phyloP scores from a whole-genome alignment of 2,797 vertebrate species.

The Craterocephalus amniculus region DNA sequence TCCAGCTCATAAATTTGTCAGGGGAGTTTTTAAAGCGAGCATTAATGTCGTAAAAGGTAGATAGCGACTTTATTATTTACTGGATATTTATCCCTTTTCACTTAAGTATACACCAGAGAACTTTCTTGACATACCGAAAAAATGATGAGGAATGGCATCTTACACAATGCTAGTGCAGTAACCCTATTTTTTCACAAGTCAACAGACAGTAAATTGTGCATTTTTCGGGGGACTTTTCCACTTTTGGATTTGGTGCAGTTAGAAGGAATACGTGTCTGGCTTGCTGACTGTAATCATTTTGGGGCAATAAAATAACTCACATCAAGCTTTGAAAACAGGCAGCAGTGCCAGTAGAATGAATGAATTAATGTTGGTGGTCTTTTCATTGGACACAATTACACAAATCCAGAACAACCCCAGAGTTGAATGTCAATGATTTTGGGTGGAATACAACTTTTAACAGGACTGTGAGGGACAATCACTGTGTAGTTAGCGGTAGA shows the following conservation, averaged over 20 bases:
- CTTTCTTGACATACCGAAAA: background rate
- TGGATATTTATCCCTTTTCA: background rate
- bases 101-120: background rate
- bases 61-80: background rate
- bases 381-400: conserved; percentile 3
- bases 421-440: conserved; percentile 15
- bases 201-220: background rate
- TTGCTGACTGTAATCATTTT: background rate
- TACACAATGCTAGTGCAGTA: background rate
- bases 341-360: background rate
- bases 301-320: background rate
- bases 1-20: background rate
- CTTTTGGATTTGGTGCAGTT: background rate
- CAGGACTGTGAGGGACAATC: conserved; percentile 65
- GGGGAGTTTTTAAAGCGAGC: background rate
- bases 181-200: background rate
- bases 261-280: background rate
- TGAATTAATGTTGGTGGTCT: conserved; percentile 5
- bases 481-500: conserved; percentile 29
- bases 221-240: background rate
- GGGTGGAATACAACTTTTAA: conserved; percentile 43
- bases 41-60: background rate
- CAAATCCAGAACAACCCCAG: conserved; percentile 9
- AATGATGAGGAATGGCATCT: background rate
- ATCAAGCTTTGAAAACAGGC: background rate